A percentile compares a stretch with the other conserved stretches of the same genome.
Conservation (phyloP, 2,797 vertebrate genomes). For the Melanotaenia nigrans region DNA sequence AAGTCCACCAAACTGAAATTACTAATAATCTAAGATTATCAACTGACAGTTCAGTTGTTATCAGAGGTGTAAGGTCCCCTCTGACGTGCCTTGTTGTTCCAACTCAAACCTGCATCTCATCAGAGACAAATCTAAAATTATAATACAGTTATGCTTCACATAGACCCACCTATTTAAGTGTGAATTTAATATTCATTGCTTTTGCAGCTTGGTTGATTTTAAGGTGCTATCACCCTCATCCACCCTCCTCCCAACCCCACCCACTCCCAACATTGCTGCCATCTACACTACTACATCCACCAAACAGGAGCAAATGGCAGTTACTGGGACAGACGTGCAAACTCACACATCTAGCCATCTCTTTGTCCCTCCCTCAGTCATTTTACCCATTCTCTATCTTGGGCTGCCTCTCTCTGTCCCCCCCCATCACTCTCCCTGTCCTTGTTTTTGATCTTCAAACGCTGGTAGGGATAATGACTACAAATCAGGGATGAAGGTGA, state of each 20-base stretch:
- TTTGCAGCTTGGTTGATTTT: constrained; percentile 87
- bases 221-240: constrained; percentile 84
- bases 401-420: constrained; percentile 74
- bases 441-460: constrained; percentile 87
- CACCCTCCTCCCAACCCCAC: constrained; percentile 80
- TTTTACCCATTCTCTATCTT: constrained; percentile 69
- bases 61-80: constrained; percentile 66
- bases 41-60: constrained; percentile 63
- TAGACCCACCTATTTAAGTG: constrained; percentile 84
- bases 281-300: constrained; percentile 72
- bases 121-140: constrained; percentile 85
- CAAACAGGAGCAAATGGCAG: constrained; percentile 77
- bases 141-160: constrained; percentile 85
- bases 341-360: constrained; percentile 62
- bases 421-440: constrained; percentile 84
- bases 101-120: constrained; percentile 77
- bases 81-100: constrained; percentile 78
- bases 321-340: constrained; percentile 66
- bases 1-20: constrained; percentile 44
- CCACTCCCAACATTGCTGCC: constrained; percentile 75
- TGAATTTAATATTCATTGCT: constrained; percentile 88
- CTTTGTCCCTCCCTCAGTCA: constrained; percentile 76
- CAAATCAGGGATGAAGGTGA: constrained; percentile 88
- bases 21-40: constrained; percentile 67
- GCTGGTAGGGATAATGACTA: constrained; percentile 87